A percentile compares a stretch with the other conserved stretches of the same genome.
Conservation (phyloP, 2,797 vertebrate species). For the Argentina silus region DNA sequence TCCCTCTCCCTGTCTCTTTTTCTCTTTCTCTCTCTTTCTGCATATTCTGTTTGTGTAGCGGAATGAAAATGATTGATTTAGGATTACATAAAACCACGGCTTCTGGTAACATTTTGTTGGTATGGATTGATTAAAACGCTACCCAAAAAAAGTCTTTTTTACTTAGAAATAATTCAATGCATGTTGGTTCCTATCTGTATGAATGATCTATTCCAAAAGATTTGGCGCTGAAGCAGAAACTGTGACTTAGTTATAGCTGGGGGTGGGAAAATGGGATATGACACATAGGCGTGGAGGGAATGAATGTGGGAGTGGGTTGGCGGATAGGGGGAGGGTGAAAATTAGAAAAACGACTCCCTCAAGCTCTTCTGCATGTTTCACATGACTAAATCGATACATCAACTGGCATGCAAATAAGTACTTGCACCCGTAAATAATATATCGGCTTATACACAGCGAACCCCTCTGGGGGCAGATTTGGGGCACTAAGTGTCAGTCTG, state of each 20-base stretch:
- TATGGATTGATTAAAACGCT: neutral
- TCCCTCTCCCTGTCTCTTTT: neutral
- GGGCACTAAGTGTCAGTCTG: conserved; percentile 3
- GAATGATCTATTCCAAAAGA: conserved; percentile 19
- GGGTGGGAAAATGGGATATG: conserved; percentile 9
- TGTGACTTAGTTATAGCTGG: neutral
- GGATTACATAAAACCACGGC: neutral
- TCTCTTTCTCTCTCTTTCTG: neutral
- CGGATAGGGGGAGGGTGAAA: neutral
- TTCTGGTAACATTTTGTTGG: neutral
- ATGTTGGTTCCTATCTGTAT: neutral
- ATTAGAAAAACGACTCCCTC: conserved; percentile 8
- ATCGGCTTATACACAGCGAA: conserved; percentile 32
- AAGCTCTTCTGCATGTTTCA: conserved; percentile 12
- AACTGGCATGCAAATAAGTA: conserved; percentile 41
- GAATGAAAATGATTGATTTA: neutral
- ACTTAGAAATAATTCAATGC: neutral
- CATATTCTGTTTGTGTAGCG: neutral
- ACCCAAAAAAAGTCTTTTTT: neutral
- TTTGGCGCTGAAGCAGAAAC: conserved; percentile 1
- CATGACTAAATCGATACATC: conserved; percentile 31
- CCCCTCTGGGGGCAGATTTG: conserved; percentile 7
- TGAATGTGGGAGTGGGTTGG: neutral
- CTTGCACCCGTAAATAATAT: conserved; percentile 40
- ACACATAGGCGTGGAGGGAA: conserved; percentile 3